A percentile compares a stretch with the other conserved stretches of the same genome.
phyloP scores from a whole-genome alignment of 2,797 vertebrate species.

The Columba guinea region DNA sequence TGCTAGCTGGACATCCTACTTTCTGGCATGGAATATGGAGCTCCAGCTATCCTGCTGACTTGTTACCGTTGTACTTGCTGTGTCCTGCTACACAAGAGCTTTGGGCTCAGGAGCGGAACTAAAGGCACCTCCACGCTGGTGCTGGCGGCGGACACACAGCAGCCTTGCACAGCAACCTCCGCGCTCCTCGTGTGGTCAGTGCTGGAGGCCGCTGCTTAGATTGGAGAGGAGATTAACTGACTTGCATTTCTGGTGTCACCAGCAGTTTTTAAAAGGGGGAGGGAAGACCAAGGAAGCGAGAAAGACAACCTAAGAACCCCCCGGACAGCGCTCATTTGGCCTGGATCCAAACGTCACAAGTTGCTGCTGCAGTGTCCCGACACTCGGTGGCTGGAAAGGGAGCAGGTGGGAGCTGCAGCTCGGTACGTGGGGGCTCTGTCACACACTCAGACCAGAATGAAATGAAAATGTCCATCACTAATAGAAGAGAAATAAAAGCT shows the following conservation, averaged over 20 bases:
- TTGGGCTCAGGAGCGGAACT: conserved; percentile 54
- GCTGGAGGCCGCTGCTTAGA: conserved; percentile 33
- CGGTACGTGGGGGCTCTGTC: neutral
- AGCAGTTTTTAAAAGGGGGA: neutral
- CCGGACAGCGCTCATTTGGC: neutral
- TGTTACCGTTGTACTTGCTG: conserved; percentile 60
- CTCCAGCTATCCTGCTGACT: conserved; percentile 71
- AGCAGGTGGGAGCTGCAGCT: conserved; percentile 48
- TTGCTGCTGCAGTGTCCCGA: conserved; percentile 5
- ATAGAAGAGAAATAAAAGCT: conserved; percentile 62
- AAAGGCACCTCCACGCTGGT: conserved; percentile 39
- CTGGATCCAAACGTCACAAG: conserved; percentile 35
- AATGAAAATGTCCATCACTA: conserved; percentile 69
- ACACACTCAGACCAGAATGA: conserved; percentile 38
- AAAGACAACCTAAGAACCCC: conserved; percentile 13
- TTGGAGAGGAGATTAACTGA: conserved; percentile 55
- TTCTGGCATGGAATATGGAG: conserved; percentile 59
- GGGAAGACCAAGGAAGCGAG: conserved; percentile 41
- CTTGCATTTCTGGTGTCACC: conserved; percentile 47
- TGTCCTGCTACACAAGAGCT: conserved; percentile 5
- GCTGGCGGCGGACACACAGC: neutral
- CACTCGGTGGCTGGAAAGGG: conserved; percentile 38
- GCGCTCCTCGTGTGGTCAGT: neutral
- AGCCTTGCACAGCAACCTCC: neutral
- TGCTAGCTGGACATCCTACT: conserved; percentile 59